Evolutionary conservation across 2,797 vertebrate genomes (phyloP), one percentile per base, ranked within the genome.

Genomic region (Muscicapa striata): DNA sequence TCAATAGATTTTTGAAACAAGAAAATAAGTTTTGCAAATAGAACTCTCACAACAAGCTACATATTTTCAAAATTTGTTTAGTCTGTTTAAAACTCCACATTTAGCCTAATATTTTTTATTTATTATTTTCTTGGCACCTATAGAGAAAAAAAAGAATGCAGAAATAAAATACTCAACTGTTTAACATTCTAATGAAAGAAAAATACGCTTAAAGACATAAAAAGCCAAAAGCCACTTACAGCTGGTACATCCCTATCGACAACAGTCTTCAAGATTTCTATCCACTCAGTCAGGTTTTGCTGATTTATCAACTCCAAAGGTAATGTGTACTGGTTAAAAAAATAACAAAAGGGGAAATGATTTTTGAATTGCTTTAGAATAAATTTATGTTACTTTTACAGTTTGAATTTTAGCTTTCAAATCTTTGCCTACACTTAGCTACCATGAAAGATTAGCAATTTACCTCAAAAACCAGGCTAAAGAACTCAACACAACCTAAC

Each of bases 291-390:
- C 97, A 99, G 97, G 95, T 98, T 99, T 96, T 99, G 99, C 97
- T 99, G 98, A 97, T 99, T 99, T 97, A 99, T 99, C 95, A 99
- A 98, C 94, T 99, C 99, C 97, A 99, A 97, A 13, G 99, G 99
- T 73, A 99, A 98, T 11, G 99, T 99, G 96, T 99, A 99, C 99
- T 99, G 88, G 85, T 87, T n/a, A 22, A 36, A 30, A 83, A 43
- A 49, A 49, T 23, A 46, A 46, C 7, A 76, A 34, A 27, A 21
- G 6, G 6, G 5, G 3, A 49, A 58, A 51, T 45, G 13, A 14
- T 23, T 30, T 63, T 62, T 29, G 0, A 59, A 41, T 10, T 52
- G 11, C 4, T 66, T 52, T 66, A 24, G 7, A 59, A 32, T 46
- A 58, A 16, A 20, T 52, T 38, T 36, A 20, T 3, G 4, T 36